Evolutionary conservation across 2,113 vertebrate species (phyloP).

Genomic region (Thymallus thymallus): DNA sequence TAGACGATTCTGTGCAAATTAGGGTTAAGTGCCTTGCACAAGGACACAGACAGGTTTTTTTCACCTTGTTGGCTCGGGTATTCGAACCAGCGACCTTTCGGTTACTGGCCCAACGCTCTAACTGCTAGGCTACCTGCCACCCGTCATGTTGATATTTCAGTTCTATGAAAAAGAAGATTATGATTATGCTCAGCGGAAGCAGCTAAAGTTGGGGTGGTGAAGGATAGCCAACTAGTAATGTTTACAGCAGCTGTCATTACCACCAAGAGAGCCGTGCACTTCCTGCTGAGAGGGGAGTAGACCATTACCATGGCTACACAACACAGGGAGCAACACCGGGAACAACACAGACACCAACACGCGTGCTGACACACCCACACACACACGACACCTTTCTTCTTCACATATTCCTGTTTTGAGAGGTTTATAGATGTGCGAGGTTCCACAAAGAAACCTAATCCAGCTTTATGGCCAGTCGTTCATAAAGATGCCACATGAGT

Average conservation of each 20-base stretch:
- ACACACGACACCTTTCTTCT: neutral
- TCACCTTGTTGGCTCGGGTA: too few species aligned
- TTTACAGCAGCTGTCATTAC: conserved; percentile 63
- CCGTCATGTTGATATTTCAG: neutral
- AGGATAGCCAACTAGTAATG: conserved; percentile 56
- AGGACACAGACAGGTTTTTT: too few species aligned
- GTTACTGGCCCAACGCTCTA: too few species aligned
- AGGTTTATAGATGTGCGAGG: conserved; percentile 13
- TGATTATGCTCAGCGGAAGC: conserved; percentile 39
- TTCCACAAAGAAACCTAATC: conserved; percentile 61
- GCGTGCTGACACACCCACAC: neutral
- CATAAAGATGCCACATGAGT: conserved; percentile 67
- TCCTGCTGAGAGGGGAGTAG: too few species aligned
- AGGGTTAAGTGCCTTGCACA: too few species aligned
- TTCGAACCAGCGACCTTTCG: too few species aligned
- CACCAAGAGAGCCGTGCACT: neutral
- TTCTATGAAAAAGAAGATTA: neutral
- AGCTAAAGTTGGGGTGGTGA: conserved; percentile 39
- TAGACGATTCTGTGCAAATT: too few species aligned
- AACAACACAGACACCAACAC: neutral
- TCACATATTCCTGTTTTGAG: neutral
- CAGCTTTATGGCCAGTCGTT: conserved; percentile 59
- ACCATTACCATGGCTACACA: neutral
- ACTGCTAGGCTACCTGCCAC: too few species aligned
- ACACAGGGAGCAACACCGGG: conserved; percentile 1